phyloP scores from a whole-genome alignment of 2,113 vertebrate species.

The Candoia aspera region DNA sequence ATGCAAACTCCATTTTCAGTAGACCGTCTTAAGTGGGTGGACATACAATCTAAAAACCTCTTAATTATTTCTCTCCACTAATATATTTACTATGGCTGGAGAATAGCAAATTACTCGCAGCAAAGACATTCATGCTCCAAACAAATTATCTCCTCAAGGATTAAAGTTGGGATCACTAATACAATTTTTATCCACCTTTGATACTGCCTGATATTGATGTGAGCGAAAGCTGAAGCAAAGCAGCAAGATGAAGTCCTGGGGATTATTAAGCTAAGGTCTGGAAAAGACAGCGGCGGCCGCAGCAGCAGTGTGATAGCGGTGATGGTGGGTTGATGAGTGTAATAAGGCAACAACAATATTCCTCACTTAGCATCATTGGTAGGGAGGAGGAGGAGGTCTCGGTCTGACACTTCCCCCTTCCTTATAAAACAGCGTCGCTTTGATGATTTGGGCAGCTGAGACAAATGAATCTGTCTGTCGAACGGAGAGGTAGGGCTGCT shows the following conservation, averaged over 20 bases:
- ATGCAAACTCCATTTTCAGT: rapidly evolving
- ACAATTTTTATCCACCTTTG: slow-evolving; percentile 48
- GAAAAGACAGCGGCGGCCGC: not conserved
- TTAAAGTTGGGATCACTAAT: slow-evolving; percentile 44
- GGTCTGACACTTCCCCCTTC: not conserved
- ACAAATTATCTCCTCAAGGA: slow-evolving; percentile 32
- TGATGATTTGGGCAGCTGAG: not conserved
- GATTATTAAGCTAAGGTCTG: slow-evolving; percentile 12
- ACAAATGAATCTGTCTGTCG: not conserved
- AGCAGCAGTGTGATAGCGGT: not conserved
- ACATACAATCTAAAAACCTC: slow-evolving; percentile 24
- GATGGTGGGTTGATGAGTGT: rapidly evolving
- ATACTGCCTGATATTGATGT: slow-evolving; percentile 35
- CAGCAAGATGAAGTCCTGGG: slow-evolving; percentile 38
- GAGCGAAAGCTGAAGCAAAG: slow-evolving; percentile 31
- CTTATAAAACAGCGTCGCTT: not conserved
- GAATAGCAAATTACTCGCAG: not conserved
- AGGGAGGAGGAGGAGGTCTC: rapidly evolving
- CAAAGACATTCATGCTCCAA: slow-evolving; percentile 19
- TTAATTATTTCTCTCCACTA: slow-evolving; percentile 33
- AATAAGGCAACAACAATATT: too few species aligned
- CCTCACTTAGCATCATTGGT: not conserved
- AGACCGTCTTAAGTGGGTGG: slow-evolving; percentile 3
- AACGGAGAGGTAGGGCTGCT: not conserved
- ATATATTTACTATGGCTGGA: slow-evolving; percentile 15